A percentile compares a stretch with the other conserved stretches of the same genome.
These are phyloP conservation scores for Agapornis roseicollis DNA, from an alignment of 2,113 vertebrate species.

Conservation along the genomic window DNA sequence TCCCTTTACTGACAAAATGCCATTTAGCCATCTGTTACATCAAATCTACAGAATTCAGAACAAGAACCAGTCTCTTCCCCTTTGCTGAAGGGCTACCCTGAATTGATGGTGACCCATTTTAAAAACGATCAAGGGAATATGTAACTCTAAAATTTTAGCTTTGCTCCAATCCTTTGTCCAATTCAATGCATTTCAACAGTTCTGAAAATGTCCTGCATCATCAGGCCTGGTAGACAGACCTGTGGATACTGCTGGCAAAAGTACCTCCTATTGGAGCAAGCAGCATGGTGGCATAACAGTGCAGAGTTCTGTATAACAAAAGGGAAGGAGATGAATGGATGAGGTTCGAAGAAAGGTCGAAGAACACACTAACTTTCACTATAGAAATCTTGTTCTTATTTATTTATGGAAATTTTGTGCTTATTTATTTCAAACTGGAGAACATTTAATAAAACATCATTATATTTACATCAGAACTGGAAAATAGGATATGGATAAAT, in stretches of 20 bases:
- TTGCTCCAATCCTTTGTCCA: not conserved
- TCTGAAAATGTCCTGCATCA: not conserved
- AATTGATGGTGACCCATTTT: not conserved
- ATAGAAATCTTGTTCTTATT: not conserved
- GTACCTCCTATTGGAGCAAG: not conserved
- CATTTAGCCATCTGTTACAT: not conserved
- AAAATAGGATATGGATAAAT: not conserved
- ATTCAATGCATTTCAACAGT: not conserved
- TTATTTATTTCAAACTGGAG: not conserved
- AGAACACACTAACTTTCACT: not conserved
- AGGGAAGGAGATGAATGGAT: not conserved
- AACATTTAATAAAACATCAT: not conserved
- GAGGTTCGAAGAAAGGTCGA: not conserved
- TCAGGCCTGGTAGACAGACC: not conserved
- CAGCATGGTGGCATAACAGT: not conserved
- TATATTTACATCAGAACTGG: not conserved
- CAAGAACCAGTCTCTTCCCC: not conserved
- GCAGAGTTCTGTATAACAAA: not conserved
- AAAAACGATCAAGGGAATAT: rapidly evolving
- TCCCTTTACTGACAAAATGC: not conserved
- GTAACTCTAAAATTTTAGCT: not conserved
- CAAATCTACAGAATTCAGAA: not conserved
- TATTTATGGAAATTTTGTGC: not conserved
- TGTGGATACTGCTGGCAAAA: not conserved
- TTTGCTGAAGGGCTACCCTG: not conserved